Base-by-base conservation (phyloP, 2,113 vertebrate genomes). In the Thunnus thynnus region DNA sequence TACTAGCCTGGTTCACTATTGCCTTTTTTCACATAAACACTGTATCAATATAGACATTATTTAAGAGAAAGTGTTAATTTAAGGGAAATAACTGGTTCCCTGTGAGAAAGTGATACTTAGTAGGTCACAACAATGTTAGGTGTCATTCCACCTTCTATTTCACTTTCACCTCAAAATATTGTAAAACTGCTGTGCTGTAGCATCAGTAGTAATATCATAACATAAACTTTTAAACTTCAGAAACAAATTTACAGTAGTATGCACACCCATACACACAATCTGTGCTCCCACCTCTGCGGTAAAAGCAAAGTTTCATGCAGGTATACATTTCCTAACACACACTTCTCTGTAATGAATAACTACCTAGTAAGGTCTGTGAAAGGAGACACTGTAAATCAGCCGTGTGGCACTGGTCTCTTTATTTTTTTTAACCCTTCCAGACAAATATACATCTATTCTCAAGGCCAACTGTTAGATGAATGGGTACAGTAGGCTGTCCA, bases 401-500 rank as follows among this genome's bases (percentile, higher is more conserved):
- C 44, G 27, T 13, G n/a, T n/a, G 16, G 18, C 17, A 14, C 17
- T 32, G 20, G 6, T 16, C 16, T 36, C 11, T 69, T 32, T 9
- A n/a, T 12, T 32, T 47, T 13, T 13, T 47, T 36, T 54, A 70
- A 17, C 17, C 16, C 44, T 52, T 22, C 69, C 63, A 50, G 41
- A 3, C 36, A 4, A 41, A 66, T 8, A 51, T 17, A 10, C 6
- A 32, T 61, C 18, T 36, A 5, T n/a, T 69, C 44, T 51, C 1
- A 50, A 11, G 50, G 9, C 48, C 51, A 54, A 22, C 52, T 50
- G 16, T 17, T 56, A 52, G 32, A 51, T 14, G 8, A 52, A 17
- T 50, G 66, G 25, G 18, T n/a, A 6, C 36, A 50, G 44, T 8
- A 61, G 67, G 50, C 78, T 68, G 47, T 81, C 63, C 30, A 60